Evolutionary conservation across 35 echinoderm and acorn worm species (phyloP), one percentile per base, ranked within the genome.

Genomic region (Heliocidaris erythrogramma): DNA sequence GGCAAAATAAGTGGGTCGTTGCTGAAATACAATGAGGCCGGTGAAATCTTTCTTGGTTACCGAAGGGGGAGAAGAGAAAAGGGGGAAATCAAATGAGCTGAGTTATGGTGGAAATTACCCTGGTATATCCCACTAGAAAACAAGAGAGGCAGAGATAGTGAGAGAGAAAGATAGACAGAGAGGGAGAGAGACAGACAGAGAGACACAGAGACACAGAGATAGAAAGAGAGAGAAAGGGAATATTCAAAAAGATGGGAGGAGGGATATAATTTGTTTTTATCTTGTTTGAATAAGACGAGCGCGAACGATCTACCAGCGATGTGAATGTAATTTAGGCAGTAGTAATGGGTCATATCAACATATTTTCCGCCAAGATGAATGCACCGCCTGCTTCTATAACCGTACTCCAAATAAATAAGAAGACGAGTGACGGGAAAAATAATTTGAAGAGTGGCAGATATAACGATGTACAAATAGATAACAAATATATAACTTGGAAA

Each of bases 1-100:
- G 49, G 49, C 48, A 24, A 92, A 92, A 92, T 92, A 92, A 92
- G 91, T 92, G 91, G 91, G 91, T 92, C 91, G 91, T 14, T 48
- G 9, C 16, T 50, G 91, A 59, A 92, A 92, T 59, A 92, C 49
- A 59, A 92, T 24, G 48, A 92, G 48, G 4, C 31, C 27, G 31
- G 49, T 92, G 65, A 59, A 52, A 92, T 59, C 31, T 59, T 92
- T 59, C 49, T 92, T 59, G 27, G 48, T 48, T 14, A 13, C 48
- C 48, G 48, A 71, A 21, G 61, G 60, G 61, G 61, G 17, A n/a
- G 65, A 24, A n/a, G 24, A 27, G 18, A n/a, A n/a, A 78, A 78
- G 21, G 35, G 65, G 21, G 32, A 92, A 92, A 92, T 92, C 48
- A 49, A 92, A 92, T 92, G 91, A 92, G 11, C 48, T 48, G 49